Percentiles rank a stretch among this genome's conserved stretches.
Evolutionary conservation across 1,140 invertebrate species (phyloP).

Genomic region (Paraescarpia echinospica): DNA sequence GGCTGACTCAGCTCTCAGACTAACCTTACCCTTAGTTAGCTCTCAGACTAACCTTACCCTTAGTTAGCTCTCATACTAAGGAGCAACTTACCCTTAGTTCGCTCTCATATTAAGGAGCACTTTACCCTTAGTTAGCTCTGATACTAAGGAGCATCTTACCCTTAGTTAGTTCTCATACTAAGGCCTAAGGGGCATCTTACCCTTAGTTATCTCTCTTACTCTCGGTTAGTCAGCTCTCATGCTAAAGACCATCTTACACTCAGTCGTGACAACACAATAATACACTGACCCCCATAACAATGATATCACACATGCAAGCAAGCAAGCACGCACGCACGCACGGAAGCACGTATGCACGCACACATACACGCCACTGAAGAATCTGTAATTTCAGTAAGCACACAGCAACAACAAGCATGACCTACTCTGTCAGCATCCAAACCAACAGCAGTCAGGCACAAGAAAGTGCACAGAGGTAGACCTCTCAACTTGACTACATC

Average conservation of each 20-base stretch:
- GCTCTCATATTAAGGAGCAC: too few relatives aligned
- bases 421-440: not conserved
- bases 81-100: not conserved
- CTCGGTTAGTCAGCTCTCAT: too few relatives aligned
- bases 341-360: not conserved
- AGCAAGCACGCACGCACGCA: too few relatives aligned
- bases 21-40: not conserved
- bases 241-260: too few relatives aligned
- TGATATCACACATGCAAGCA: too few relatives aligned
- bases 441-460: not conserved
- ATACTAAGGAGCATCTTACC: too few relatives aligned
- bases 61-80: not conserved
- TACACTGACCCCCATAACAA: too few relatives aligned
- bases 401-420: not conserved
- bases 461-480: not conserved
- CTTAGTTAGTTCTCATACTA: too few relatives aligned
- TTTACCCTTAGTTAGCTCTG: too few relatives aligned
- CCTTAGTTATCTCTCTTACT: too few relatives aligned
- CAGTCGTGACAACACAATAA: too few relatives aligned
- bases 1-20: not conserved
- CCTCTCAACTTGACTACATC: not conserved
- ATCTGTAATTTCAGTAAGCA: not conserved
- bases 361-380: not conserved
- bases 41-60: not conserved
- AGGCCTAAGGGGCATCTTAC: too few relatives aligned